Base-by-base conservation (phyloP, 2,113 vertebrate species). In the Motacilla tschutschensis region DNA sequence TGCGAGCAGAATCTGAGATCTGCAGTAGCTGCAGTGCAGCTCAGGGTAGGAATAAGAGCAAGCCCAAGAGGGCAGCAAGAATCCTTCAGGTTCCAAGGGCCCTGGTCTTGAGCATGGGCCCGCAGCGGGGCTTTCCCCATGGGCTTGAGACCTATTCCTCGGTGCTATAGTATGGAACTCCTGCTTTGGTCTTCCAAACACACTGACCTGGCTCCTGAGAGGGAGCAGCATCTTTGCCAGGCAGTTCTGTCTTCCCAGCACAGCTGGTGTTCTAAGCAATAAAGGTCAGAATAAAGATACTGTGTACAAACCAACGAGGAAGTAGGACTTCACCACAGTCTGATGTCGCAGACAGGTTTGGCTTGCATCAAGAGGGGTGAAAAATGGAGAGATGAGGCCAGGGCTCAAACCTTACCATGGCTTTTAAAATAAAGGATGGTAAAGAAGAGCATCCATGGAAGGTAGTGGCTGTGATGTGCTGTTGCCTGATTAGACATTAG, bases 251-350 rank as follows among this genome's bases (percentile, higher is more conserved):
- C 74, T 93, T 83, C 82, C 83, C 84, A 90, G 85, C 72, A 46
- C 12, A 67, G 85, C 91, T 92, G 82, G 67, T 88, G 67, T 89
- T 89, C 31, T 88, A 94, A 95, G 95, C 95, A 96, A 96, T 96
- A 96, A 95, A 91, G 84, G 67, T 93, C 85, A 92, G 69, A 71
- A 67, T 46, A 50, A 63, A 31, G 36, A 43, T 60, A 58, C 67
- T 91, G 79, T 88, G 40, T 69, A 38, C 35, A 89, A 78, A 75
- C 33, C 70, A 78, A 43, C 3, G 43, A 86, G 78, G 67, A 74
- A 63, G 57, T 41, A 35, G 76, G 76, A 63, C 79, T 67, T 36
- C 59, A 46, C 53, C 2, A 1, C 50, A 64, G 2, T 28, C 24
- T 74, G 69, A 73, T 9, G 16, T 79, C 10, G 7, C 54, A 86